These are phyloP conservation scores for Anas bernieri DNA, from an alignment of 2,797 vertebrate genomes.

Conservation along the genomic window DNA sequence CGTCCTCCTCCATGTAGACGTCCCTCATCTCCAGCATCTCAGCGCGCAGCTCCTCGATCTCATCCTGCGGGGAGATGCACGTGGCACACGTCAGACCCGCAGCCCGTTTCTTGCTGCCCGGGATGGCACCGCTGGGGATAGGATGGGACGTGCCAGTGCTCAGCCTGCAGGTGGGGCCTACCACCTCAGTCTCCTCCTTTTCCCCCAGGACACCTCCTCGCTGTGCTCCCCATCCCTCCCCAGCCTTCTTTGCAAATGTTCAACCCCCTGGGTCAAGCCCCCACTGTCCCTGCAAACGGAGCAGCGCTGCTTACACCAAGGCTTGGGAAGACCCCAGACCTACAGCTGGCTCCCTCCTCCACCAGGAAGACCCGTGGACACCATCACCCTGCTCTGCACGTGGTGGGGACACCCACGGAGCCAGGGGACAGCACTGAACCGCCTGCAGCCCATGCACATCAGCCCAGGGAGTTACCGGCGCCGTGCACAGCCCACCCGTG, in stretches of 20 bases:
- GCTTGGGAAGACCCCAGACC: not conserved
- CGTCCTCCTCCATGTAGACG: constrained; percentile 97
- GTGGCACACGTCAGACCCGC: accelerated
- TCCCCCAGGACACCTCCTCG: accelerated
- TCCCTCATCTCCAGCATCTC: constrained; percentile 99
- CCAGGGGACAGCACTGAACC: not conserved
- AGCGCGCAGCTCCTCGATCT: constrained; percentile 95
- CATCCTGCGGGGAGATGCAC: constrained; percentile 81
- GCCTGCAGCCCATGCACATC: not conserved
- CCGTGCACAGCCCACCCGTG: not conserved
- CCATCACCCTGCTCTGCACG: not conserved
- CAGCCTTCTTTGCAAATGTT: not conserved
- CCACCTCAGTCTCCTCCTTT: too few relatives aligned
- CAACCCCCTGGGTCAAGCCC: not conserved
- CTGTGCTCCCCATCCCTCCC: not conserved
- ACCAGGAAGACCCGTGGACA: too few relatives aligned
- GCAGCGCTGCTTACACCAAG: not conserved
- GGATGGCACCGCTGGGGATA: not conserved
- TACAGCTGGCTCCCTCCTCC: not conserved
- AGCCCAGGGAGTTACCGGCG: not conserved
- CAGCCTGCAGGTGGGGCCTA: not conserved
- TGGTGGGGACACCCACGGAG: not conserved
- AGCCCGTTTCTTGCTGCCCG: not conserved
- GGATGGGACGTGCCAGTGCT: not conserved
- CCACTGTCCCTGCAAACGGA: not conserved